Evolutionary conservation across 2,113 vertebrate genomes (phyloP), one percentile per base, ranked within the genome.

Genomic region (Myrmophylax atrothorax): DNA sequence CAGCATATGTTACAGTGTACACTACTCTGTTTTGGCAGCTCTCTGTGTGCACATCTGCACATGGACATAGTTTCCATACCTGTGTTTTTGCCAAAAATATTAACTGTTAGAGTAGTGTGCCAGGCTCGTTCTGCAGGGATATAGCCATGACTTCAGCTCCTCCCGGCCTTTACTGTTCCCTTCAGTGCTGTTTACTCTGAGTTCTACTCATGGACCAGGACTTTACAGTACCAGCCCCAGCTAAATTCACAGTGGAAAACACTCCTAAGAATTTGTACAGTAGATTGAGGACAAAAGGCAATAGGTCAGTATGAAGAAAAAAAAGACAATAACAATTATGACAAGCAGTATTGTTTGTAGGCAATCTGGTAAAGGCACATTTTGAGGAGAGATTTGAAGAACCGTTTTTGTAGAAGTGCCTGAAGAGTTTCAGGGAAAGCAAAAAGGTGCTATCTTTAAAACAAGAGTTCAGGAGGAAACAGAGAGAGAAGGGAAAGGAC

Each of bases 71-170:
- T 97, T 96, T 96, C 93, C 82, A 75, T 81, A 92, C 75, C 87
- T 93, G 35, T 56, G 63, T 37, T 96, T 91, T 77, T 88, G 87
- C 92, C 82, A 95, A 93, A 87, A 88, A 90, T 75, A 96, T 77
- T 80, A 94, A 83, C 75, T 90, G 55, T 74, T 90, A 50, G 55
- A 76, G 67, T 5, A 63, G 52, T 18, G 40, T 74, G 85, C 94
- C 92, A 95, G 91, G 72, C 74, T 75, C 70, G 11, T 90, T 88
- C 90, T 88, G 50, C 62, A 83, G 64, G 76, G 59, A 90, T 86
- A 67, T 0, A 88, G 60, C 64, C 72, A 84, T 67, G 92, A 85
- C 75, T 90, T 83, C 82, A 96, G 2, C 46, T 50, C 42, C 74
- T 96, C 55, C 84, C 67, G 82, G 93, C 66, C 67, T 87, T 91